Base-by-base conservation (phyloP, 2,888 invertebrate genomes). In the Chalcis sispes region DNA sequence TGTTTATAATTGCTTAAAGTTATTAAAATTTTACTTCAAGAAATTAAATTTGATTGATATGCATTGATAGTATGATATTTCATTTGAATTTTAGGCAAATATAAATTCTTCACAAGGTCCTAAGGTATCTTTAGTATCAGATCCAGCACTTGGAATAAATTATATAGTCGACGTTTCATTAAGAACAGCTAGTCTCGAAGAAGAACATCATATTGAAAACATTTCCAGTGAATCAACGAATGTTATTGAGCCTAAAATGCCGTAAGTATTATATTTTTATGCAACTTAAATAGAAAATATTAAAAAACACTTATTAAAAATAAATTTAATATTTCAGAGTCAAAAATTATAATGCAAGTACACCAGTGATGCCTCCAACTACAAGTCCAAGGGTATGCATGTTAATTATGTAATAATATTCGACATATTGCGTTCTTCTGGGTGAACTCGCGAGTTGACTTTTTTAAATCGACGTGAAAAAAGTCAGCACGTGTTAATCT, bases 121-220 rank as follows among this genome's bases (percentile, higher is more conserved):
- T 10, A 91, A 92, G 79, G 94, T 95, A 82, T 93, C 94, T 83
- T 93, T 95, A 83, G 93, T 93, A 81, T 92, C 93, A 84, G 93
- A 94, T 84, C 93, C 93, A 40, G 92, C 92, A 54, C 92, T 93
- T 82, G 94, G 94, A 83, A 94, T 95, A 81, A 94, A 95, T 87
- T 95, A 95, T 85, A 93, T 95, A 79, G 95, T 95, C 29, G 94
- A 94, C 23, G 93, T 94, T 64, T 94, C 93, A 23, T 82, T 82
- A 4, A 56, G 58, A 52, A 8, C 50, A 13, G 1, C 29, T 1
- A 67, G 36, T 23, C 73, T 76, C 7, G 82, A 83, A 15, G 77
- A 76, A 29, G 66, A 67, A 18, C 82, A 84, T 29, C 64, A 76
- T 29, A 52, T 48, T 20, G 81, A 81, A 15, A 65, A 59, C 40